These are phyloP conservation scores for Agrochola litura DNA, from an alignment of 2,888 invertebrate genomes.

Conservation along the genomic window DNA sequence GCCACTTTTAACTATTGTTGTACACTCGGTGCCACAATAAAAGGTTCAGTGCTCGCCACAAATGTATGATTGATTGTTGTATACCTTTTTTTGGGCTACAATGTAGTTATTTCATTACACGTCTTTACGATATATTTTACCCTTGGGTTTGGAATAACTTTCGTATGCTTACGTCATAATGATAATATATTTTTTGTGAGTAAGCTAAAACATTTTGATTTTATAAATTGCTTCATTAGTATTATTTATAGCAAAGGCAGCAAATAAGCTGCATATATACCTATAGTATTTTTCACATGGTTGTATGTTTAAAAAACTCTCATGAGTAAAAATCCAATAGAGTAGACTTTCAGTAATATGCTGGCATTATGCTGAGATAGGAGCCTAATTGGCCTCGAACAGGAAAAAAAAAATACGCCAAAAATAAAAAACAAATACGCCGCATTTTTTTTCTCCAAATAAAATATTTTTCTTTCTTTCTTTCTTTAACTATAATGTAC, in stretches of 20 bases:
- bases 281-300: neutral
- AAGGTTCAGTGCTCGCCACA: constrained; percentile 49
- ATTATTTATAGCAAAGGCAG: neutral
- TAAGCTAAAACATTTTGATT: constrained; percentile 34
- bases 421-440: too few relatives aligned
- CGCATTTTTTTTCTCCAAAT: too few relatives aligned
- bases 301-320: neutral
- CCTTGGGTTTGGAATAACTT: constrained; percentile 18
- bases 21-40: constrained; percentile 59
- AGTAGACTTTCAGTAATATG: neutral
- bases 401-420: too few relatives aligned
- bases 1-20: constrained; percentile 65
- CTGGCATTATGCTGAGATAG: too few relatives aligned
- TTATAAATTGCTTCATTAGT: constrained; percentile 13
- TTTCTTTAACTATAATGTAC: too few relatives aligned
- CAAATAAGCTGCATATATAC: neutral
- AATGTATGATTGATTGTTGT: constrained; percentile 66
- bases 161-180: constrained; percentile 28
- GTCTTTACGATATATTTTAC: constrained; percentile 54
- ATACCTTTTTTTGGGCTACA: constrained; percentile 57
- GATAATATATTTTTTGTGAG: constrained; percentile 30
- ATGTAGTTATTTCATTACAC: constrained; percentile 56
- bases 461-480: too few relatives aligned
- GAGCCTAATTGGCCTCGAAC: too few relatives aligned
- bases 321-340: neutral